A percentile compares a stretch with the other conserved stretches of the same genome.
Conservation (phyloP, 1,140 invertebrate species). For the Hestina assimilis region DNA sequence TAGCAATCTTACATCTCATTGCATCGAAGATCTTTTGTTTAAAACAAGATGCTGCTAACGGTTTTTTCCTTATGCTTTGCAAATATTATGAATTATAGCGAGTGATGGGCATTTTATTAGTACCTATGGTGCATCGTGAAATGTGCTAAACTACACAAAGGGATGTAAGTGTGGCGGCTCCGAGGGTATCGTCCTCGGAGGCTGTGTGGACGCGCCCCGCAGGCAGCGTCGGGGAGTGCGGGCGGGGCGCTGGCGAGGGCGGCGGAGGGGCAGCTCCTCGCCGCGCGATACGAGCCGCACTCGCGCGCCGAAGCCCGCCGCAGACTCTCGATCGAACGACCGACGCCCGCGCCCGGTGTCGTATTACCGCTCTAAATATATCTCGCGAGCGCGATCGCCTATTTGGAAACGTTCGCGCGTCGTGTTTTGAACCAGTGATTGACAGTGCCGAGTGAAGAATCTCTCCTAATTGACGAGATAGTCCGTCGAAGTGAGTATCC, state of each 20-base stretch:
- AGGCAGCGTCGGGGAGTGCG: conserved; percentile 23
- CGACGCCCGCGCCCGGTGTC: conserved; percentile 67
- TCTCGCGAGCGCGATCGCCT: conserved; percentile 71
- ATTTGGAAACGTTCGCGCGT: conserved; percentile 71
- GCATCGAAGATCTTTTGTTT: too few species aligned
- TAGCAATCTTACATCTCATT: too few species aligned
- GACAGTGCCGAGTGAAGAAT: conserved; percentile 74
- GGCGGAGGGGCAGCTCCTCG: conserved; percentile 6
- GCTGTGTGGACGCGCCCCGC: conserved; percentile 34
- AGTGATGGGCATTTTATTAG: conserved; percentile 6
- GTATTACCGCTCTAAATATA: conserved; percentile 78
- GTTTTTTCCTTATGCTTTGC: neutral
- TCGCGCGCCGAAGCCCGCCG: conserved; percentile 56
- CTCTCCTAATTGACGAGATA: conserved; percentile 42
- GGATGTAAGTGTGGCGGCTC: conserved; percentile 38
- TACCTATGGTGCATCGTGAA: conserved; percentile 17
- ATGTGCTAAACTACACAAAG: conserved; percentile 42
- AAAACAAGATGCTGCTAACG: too few species aligned
- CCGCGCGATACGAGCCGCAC: conserved; percentile 36
- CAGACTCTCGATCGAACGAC: conserved; percentile 58
- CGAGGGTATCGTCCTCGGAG: conserved; percentile 61
- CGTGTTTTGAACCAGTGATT: conserved; percentile 77
- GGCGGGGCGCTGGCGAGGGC: conserved; percentile 24
- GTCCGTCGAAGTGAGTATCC: conserved; percentile 61
- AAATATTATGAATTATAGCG: too few species aligned